Evolutionary conservation across 2,888 invertebrate genomes (phyloP), one percentile per base, ranked within the genome.

Genomic region (Lithophane leautieri): DNA sequence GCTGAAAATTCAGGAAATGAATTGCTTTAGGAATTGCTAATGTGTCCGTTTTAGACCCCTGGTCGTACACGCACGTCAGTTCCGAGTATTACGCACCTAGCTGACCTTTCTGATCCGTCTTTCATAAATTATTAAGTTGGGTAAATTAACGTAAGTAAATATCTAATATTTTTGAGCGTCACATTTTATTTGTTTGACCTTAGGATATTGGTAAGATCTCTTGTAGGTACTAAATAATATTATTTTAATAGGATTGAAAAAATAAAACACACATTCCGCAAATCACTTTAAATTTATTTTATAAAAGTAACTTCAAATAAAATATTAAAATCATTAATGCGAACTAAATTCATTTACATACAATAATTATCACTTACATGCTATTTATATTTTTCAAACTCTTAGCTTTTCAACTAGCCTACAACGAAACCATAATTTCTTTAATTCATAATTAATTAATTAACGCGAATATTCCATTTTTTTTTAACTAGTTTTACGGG

Each of bases 251-350:
- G n/a, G 42, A 50, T 16, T n/a, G 0, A 19, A 67, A 58, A 76
- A 89, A 91, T 90, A 89, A 93, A 91, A 92, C 86, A 70, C 76
- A 66, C 66, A 50, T 61, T 88, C 91, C 89, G 92, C 92, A 94
- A 94, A 92, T 93, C 91, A 94, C 91, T 92, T 94, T 90, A 92
- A 90, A 91, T 93, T 93, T 94, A 93, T 93, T 94, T 89, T 94
- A 94, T 93, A 94, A 95, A 95, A 94, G 90, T 94, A 94, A 94
- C 92, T 90, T 81, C 90, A 90, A 93, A 92, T 91, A 85, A 92
- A 92, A 92, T 90, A 90, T 90, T 86, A 83, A 89, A 91, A 89
- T 90, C 84, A 90, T 86, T 69, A 83, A 91, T 90, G 94, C 93
- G 86, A 93, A 93, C 89, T 76, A 83, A 89, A 89, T 78, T 83